Conservation (phyloP, 2,797 vertebrate genomes). For the Myiotriccus ornatus region DNA sequence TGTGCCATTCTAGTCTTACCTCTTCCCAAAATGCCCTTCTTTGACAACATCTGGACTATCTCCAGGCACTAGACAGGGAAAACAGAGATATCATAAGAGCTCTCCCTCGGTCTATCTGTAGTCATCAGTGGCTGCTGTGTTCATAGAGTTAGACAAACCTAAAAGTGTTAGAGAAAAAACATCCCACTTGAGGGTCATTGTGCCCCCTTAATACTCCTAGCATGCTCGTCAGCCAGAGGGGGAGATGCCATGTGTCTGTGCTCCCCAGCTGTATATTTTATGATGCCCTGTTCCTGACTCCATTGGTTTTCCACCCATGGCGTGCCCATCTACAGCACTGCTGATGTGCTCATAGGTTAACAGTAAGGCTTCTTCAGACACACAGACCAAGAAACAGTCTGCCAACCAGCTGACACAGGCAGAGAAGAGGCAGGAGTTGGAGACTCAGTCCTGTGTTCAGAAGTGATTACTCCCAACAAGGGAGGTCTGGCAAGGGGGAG, state of each 20-base stretch:
- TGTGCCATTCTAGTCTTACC: neutral
- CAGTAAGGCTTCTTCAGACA: neutral
- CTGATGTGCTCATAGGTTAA: neutral
- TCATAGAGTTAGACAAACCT: neutral
- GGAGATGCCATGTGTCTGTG: neutral
- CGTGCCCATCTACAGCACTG: neutral
- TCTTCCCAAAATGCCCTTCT: neutral
- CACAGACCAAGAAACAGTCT: neutral
- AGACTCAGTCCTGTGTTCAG: fast-evolving
- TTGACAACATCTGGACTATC: neutral
- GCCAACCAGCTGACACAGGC: neutral
- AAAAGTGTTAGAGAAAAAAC: neutral
- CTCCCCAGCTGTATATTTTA: neutral
- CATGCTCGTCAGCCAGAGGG: neutral
- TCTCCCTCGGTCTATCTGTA: neutral
- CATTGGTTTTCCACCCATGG: neutral
- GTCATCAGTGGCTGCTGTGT: neutral
- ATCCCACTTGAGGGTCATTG: neutral
- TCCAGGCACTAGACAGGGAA: neutral
- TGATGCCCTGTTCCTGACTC: neutral
- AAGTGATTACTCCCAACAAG: neutral
- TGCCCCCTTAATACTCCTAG: neutral
- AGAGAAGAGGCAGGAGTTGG: neutral
- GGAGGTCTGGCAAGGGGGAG: neutral
- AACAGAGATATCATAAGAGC: neutral